Conservation (phyloP, 2,888 invertebrate species). For the Lumbricus terrestris region DNA sequence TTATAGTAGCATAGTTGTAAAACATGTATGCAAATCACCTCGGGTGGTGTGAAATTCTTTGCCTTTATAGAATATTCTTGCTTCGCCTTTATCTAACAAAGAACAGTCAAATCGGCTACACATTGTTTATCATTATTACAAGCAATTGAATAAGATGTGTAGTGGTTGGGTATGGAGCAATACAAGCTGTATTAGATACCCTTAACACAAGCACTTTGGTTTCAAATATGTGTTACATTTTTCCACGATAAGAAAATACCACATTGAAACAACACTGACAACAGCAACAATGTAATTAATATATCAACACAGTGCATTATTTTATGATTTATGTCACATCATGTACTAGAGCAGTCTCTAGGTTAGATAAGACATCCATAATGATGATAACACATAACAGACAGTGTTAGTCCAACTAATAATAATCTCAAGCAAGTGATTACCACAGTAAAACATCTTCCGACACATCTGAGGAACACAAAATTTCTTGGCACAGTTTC, state of each 20-base stretch:
- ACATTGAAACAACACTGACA: background rate
- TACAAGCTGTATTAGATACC: background rate
- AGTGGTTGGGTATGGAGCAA: background rate
- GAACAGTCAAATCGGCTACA: slow-evolving; percentile 11
- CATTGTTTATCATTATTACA: background rate
- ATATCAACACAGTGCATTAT: background rate
- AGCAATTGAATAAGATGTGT: background rate
- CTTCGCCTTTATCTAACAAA: slow-evolving; percentile 59
- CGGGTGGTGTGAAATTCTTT: slow-evolving; percentile 62
- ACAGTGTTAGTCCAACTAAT: background rate
- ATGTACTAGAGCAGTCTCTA: background rate
- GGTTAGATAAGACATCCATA: background rate
- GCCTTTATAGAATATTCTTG: slow-evolving; percentile 62
- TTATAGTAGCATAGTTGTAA: background rate
- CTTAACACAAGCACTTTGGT: background rate
- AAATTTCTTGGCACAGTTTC: slow-evolving; percentile 27
- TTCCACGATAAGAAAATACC: background rate
- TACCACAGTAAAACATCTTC: slow-evolving; percentile 29
- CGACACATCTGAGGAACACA: slow-evolving; percentile 29
- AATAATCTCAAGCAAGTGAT: background rate
- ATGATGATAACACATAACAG: background rate
- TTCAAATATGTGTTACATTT: background rate
- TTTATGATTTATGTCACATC: background rate
- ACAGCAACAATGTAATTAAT: background rate
- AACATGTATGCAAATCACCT: slow-evolving; percentile 46